Base-by-base conservation (phyloP, 2,797 vertebrate genomes). In the Rallus crepitans region DNA sequence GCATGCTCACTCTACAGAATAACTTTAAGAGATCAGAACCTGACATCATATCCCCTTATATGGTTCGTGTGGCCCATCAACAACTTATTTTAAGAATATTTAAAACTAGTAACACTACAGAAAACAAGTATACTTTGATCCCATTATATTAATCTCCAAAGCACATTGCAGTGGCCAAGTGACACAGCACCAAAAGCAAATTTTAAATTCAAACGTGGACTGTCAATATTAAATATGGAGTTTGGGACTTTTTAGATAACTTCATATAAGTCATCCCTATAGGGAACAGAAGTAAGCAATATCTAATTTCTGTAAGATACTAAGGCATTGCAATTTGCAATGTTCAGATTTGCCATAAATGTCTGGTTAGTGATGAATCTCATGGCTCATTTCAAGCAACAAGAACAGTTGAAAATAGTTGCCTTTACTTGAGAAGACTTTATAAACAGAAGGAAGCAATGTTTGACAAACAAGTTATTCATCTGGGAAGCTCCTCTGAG, bases 401-500 rank as follows among this genome's bases (percentile, higher is more conserved):
- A 87, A 87, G 42, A 86, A 57, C 21, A 52, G 75, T 33, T 33
- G 88, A 80, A 94, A 96, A 82, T 23, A 75, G 68, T 89, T 90
- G 90, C 70, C 69, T 87, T 93, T 82, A 73, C 90, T 91, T 73
- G 28, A 91, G 75, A 93, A 89, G 72, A 83, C 72, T 89, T 94
- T 10, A 85, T 89, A 89, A 97, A 96, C 78, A 93, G 82, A 90
- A 87, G 48, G 53, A 93, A 95, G 76, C 60, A 90, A 56, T 78
- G 63, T 55, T 85, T 82, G 75, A 86, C 83, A 95, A 95, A 95
- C 94, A 94, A 85, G 83, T 61, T 80, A 93, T 78, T 94, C 75
- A 93, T 87, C 82, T 95, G 91, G 83, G 88, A 96, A 93, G 71
- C 61, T 93, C 83, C 81, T 96, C 81, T 77, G 75, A 95, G 86